These are phyloP conservation scores for Drosophila kanekoi DNA, from an alignment of 2,888 invertebrate species.

Conservation along the genomic window DNA sequence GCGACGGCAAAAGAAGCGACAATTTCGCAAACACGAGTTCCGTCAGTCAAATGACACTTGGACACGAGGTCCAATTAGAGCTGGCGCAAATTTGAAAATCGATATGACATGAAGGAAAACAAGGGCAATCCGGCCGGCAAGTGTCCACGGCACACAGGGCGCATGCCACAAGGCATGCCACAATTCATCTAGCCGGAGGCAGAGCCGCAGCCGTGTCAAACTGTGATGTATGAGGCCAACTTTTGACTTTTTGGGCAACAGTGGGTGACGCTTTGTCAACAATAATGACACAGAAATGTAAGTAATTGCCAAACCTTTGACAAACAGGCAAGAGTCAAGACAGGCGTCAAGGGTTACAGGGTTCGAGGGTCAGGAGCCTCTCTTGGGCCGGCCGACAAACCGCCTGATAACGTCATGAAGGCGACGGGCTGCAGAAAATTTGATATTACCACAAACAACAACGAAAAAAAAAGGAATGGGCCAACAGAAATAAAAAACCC, in stretches of 20 bases:
- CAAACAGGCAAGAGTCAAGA: conserved; percentile 35
- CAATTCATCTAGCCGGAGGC: conserved; percentile 34
- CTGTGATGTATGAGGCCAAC: conserved; percentile 64
- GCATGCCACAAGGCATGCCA: conserved; percentile 51
- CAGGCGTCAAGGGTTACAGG: conserved; percentile 12
- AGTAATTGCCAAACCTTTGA: conserved; percentile 68
- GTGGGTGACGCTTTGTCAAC: conserved; percentile 25
- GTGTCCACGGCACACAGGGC: conserved; percentile 45
- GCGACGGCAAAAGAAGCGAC: conserved; percentile 22
- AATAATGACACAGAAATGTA: conserved; percentile 56
- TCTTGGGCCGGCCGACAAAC: conserved; percentile 11
- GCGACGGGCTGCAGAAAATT: conserved; percentile 29
- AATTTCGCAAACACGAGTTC: conserved; percentile 71
- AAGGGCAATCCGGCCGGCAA: conserved; percentile 52
- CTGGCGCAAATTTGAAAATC: conserved; percentile 70
- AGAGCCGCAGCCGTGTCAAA: conserved; percentile 29
- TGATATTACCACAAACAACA: conserved; percentile 37
- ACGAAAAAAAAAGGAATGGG: neutral
- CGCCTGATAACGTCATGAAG: conserved; percentile 45
- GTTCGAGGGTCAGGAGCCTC: conserved; percentile 4
- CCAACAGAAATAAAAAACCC: conserved; percentile 13
- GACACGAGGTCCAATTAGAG: conserved; percentile 67
- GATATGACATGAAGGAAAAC: conserved; percentile 75
- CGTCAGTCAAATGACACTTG: conserved; percentile 73
- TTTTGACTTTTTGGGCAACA: conserved; percentile 31